Evolutionary conservation across 2,888 invertebrate species (phyloP), one percentile per base, ranked within the genome.

Genomic region (Meloe dianella): DNA sequence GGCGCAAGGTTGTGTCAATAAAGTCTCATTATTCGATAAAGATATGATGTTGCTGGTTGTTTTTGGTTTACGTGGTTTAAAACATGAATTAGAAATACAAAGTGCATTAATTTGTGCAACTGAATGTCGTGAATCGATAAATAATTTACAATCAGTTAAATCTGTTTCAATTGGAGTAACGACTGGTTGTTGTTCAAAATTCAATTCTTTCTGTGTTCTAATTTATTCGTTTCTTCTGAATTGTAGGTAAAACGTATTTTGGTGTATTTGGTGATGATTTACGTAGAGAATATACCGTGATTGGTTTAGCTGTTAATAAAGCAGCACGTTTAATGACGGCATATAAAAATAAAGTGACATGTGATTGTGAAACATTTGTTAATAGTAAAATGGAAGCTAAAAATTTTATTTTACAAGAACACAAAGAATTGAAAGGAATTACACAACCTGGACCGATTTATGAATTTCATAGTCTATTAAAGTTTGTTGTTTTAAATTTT

Each of bases 11-110:
- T 86, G 89, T 63, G 87, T 91, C 1, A 90, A 90, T 77, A 91
- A 90, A 78, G 87, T 89, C 4, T 89, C 89, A 0, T 85, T 89
- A 76, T 91, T 90, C 76, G 91, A 91, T 78, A 91, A 92, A 83
- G 92, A 92, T 73, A 85, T 91, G 74, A 90, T 91, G 85, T 89
- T 91, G 76, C 85, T 92, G 8, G 87, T 91, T 0, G 87, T 91
- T 30, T 92, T 92, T 78, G 92, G 92, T 0, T 80, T 93, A n/a
- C 86, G 91, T 60, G 92, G 92, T 0, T 86, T 88, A 65, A 92
- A 91, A 76, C 89, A 90, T 71, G 89, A 90, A 73, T 84, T 89
- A 62, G 91, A 92, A 76, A 88, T 90, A 24, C 89, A 89, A 68
- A 87, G 88, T 38, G 91, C 90, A 0, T 76, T 92, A 20, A 85